Base-by-base conservation (phyloP, 2,113 vertebrate genomes). In the Apodemus speciosus region DNA sequence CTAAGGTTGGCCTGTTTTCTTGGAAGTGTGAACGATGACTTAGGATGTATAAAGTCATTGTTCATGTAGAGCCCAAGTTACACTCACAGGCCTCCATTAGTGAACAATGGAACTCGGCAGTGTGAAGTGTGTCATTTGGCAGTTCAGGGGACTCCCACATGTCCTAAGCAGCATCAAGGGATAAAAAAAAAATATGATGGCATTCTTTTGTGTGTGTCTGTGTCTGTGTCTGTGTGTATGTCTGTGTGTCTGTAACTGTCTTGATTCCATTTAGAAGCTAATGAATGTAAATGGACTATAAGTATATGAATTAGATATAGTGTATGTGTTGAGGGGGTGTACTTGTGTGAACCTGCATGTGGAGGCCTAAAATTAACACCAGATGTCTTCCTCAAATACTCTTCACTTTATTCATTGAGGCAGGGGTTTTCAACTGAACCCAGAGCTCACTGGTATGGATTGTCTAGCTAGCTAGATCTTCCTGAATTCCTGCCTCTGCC, bases 11-110 rank as follows among this genome's bases (percentile, higher is more conserved):
- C 71, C 76, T 93, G 72, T 91, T 93, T 95, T 91, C 72, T 95
- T 38, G 20, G 73, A 89, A 93, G 76, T 4, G 9, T 79, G 79
- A 94, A 93, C 86, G 90, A 92, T 84, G 83, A 81, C 56, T 92
- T 60, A 73, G 86, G 97, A 97, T 93, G 88, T 80, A 69, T 51
- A 90, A 88, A 96, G 87, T 53, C 79, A 85, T 77, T 89, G 27
- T 85, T 93, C 80, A 88, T 88, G 79, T 0, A 3, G 89, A 94
- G 92, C 75, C 49, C 83, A 69, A 32, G 40, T 93, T 94, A 93
- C 93, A 76, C 49, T 76, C 90, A 93, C 89, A 89, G 56, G 69
- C 69, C 27, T 75, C 88, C 75, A 84, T 73, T 91, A 96, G 94
- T 73, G 91, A 94, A 89, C 93, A 96, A 87, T 87, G 95, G 79